Evolutionary conservation across 2,888 invertebrate genomes (phyloP).

Genomic region (Ormyrus nitidulus): DNA sequence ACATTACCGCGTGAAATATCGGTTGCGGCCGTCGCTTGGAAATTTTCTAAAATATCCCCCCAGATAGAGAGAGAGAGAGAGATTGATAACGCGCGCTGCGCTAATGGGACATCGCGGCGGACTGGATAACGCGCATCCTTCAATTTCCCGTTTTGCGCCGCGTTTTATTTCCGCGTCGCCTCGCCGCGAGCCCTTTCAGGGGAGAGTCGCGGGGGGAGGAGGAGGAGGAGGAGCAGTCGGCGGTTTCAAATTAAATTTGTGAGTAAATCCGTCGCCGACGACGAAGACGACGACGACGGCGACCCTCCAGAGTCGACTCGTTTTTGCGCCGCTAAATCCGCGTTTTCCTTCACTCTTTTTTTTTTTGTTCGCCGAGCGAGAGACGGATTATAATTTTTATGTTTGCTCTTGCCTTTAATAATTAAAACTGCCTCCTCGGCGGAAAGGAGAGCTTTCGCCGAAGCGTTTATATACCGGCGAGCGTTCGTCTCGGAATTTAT

Average conservation of each 20-base stretch:
- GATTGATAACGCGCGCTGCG: not conserved
- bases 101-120: not conserved
- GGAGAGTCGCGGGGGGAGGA: not conserved
- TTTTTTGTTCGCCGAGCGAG: too few species aligned
- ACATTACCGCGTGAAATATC: conserved; percentile 12
- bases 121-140: not conserved
- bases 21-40: not conserved
- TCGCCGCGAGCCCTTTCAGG: not conserved
- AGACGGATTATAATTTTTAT: not conserved
- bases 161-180: conserved; percentile 5
- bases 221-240: not conserved
- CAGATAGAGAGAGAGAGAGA: not conserved
- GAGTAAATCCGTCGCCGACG: not conserved
- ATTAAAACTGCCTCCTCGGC: conserved; percentile 4
- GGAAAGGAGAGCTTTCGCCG: too few species aligned
- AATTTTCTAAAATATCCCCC: not conserved
- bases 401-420: conserved; percentile 12
- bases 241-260: conserved; percentile 27
- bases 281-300: too few species aligned
- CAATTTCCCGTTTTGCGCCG: not conserved
- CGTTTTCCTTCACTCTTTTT: too few species aligned
- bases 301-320: too few species aligned
- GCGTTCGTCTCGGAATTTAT: not conserved
- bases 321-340: too few species aligned
- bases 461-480: too few species aligned